A percentile compares a stretch with the other conserved stretches of the same genome.
phyloP scores from a whole-genome alignment of 37 sponge, comb jelly and placozoan species.

The Geodia barretti region DNA sequence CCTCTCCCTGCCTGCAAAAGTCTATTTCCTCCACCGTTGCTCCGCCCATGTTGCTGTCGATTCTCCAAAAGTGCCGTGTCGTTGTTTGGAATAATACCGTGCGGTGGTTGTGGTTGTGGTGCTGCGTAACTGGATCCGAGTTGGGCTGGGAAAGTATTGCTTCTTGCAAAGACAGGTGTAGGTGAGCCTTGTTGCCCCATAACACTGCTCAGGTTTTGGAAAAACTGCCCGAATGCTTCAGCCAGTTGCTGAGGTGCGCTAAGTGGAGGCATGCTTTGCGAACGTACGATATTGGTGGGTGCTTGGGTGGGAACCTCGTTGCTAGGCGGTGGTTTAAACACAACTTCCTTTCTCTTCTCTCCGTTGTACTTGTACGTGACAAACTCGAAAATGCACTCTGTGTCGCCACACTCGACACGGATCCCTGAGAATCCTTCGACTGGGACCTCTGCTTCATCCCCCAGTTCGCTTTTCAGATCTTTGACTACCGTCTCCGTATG shows the following conservation, averaged over 20 bases:
- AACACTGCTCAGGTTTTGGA: too few species aligned
- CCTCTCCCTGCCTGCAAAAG: too few species aligned
- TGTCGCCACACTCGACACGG: constrained; percentile 8
- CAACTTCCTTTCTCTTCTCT: not conserved
- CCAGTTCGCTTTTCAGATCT: not conserved
- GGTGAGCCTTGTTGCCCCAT: not conserved
- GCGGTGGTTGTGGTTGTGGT: too few species aligned
- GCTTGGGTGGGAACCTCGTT: not conserved
- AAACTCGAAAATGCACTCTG: constrained; percentile 28
- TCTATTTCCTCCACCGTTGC: too few species aligned
- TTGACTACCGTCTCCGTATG: not conserved
- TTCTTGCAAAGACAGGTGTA: not conserved
- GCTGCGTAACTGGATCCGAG: too few species aligned
- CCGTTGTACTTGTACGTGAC: not conserved
- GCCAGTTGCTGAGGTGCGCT: not conserved
- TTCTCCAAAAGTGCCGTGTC: too few species aligned
- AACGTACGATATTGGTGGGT: not conserved
- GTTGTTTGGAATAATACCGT: too few species aligned
- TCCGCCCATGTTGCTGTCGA: too few species aligned
- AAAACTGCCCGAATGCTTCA: not conserved
- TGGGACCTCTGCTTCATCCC: not conserved
- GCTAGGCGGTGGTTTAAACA: not conserved
- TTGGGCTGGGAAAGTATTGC: too few species aligned
- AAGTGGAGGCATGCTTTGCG: not conserved
- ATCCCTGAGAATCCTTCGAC: constrained; percentile 18